Base-by-base conservation (phyloP, 2,797 vertebrate genomes). In the Ctenopoma kingsleyae region DNA sequence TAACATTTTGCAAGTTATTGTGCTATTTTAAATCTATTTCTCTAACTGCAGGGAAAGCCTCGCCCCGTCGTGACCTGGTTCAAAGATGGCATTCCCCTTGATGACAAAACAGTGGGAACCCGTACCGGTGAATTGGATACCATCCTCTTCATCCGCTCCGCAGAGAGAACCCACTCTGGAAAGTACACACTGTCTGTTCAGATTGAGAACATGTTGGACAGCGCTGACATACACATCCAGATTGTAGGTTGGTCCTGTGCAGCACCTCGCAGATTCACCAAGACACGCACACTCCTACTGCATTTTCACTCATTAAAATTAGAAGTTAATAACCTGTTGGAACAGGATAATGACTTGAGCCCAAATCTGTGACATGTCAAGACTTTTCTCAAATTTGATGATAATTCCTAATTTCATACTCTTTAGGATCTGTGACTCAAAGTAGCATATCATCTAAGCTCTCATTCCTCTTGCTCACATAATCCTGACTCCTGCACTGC, bases 111-210 rank as follows among this genome's bases (percentile, higher is more conserved):
- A 0, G 88, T 97, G 55, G 90, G 93, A 11, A 65, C 92, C n/a
- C 94, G 93, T 1, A 96, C 92, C 77, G 94, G 87, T 0, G 95
- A 95, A 0, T 41, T 93, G 15, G 96, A 97, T 92, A 94, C 94
- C 9, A 96, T 98, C 80, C 88, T 98, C 71, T 98, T 97, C 83
- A 95, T 98, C 81, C 95, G 97, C 81, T 82, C 95, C 0, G 82
- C 95, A 0, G 94, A 93, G 44, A 93, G 96, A 35, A 25, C 35
- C 10, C 94, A 98, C 90, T 97, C 97, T 0, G 97, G 97, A 2
- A 92, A 80, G 48, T 98, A 96, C 72, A 95, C 94, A 0, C 90
- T 98, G 48, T 81, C 64, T 0, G 95, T 97, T 32, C 93, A 95
- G 89, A 94, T 98, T 1, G 96, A 98, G 89, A 95, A 95, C 90